These are phyloP conservation scores for Prochilodus magdalenae DNA, from an alignment of 2,113 vertebrate species.

Conservation along the genomic window DNA sequence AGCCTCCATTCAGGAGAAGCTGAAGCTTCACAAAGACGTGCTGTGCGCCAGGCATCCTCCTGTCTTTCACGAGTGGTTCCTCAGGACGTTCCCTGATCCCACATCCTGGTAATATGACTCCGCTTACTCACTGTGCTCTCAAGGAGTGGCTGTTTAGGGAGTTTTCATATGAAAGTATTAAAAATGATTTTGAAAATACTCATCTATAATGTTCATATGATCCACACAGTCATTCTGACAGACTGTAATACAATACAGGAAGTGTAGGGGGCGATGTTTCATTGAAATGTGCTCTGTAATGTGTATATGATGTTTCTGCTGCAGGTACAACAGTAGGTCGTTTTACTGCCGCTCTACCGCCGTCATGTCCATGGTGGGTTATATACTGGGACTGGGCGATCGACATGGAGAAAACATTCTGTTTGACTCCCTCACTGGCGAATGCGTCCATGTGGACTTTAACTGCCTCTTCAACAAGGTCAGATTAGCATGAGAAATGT, in stretches of 20 bases:
- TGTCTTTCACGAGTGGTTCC: constrained; percentile 96
- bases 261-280: neutral
- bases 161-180: too few relatives aligned
- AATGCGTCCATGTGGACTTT: constrained; percentile 98
- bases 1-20: constrained; percentile 87
- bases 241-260: neutral
- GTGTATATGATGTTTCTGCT: neutral
- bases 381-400: constrained; percentile 95
- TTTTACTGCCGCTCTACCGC: constrained; percentile 95
- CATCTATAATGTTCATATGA: too few relatives aligned
- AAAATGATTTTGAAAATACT: too few relatives aligned
- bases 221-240: too few relatives aligned
- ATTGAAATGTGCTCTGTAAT: neutral
- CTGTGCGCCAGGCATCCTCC: constrained; percentile 92
- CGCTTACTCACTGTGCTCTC: neutral
- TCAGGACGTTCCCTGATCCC: constrained; percentile 94
- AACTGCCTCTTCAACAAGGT: constrained; percentile 99
- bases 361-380: constrained; percentile 99
- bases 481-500: neutral
- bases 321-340: constrained; percentile 95
- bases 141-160: neutral
- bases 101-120: constrained; percentile 84
- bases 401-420: constrained; percentile 97
- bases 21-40: constrained; percentile 89
- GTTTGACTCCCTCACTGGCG: constrained; percentile 95